Evolutionary conservation across 2,113 vertebrate genomes (phyloP), one percentile per base, ranked within the genome.

Genomic region (Picathartes gymnocephalus): DNA sequence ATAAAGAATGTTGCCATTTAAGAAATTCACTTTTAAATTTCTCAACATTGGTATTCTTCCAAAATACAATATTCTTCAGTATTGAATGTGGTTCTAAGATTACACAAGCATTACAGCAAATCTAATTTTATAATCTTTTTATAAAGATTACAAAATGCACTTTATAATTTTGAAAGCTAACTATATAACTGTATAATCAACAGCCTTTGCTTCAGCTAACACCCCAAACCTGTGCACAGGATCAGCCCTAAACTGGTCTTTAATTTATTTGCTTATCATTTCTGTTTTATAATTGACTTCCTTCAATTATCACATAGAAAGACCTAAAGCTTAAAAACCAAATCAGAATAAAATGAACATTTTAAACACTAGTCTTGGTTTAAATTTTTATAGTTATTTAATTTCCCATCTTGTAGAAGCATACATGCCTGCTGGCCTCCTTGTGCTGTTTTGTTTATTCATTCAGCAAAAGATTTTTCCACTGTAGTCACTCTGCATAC

Each of bases 381-480:
- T 92, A 90, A 93, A 66, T 79, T 90, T 95, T 66, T 77, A 80
- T 51, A 85, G 78, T 91, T 60, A 51, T 81, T 93, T 95, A 76
- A 89, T 84, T 87, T 82, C 78, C 69, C 39, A 12, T 79, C 87
- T 89, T 87, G 66, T 80, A 91, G 89, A 79, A 92, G 85, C 73
- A 86, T 3, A 65, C 33, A 76, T 60, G 79, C 87, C 89, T 89
- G 62, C 72, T 90, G 78, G 88, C 81, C 54, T 85, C 58, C 70
- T 72, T 89, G 73, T 54, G 58, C 65, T 39, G 50, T 27, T 92
- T 39, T 92, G 62, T 90, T 95, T 94, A 80, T 84, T 70, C 84
- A 74, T n/a, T 92, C 92, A 94, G 90, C 56, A 74, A 27, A 94
- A 92, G 86, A 73, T 95, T 95, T 94, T 96, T 86, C 85, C 80